Base-by-base conservation (phyloP, 2,797 vertebrate species). In the Chaetophractus vellerosus region DNA sequence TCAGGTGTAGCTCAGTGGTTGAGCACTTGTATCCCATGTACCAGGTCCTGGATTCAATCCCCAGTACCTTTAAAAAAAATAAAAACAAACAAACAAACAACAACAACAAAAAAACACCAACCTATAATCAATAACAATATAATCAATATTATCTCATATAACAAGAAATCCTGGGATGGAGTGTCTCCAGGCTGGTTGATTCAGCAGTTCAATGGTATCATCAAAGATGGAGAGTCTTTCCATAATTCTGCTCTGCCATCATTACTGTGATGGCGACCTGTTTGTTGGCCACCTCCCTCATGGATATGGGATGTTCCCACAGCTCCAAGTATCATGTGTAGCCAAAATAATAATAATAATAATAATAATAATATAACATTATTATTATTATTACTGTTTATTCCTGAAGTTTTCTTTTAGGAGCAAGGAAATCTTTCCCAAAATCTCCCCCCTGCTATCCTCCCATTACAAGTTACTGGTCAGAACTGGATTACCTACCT, bases 51-150 rank as follows among this genome's bases (percentile, higher is more conserved):
- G 45, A 10, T 45, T 6, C 45, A 45, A 45, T 45, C 8, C 45
- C 45, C 9, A 8, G 45, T 45, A 45, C 45, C 7, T 45, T 8
- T 8, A 6, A 45, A 9, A 45, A 45, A 45, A 45, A 45, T 38
- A 38, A 38, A 38, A 38, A 38, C 6, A 38, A 38, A n/a, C n/a
- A n/a, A n/a, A n/a, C n/a, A n/a, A n/a, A n/a, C n/a, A n/a, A n/a
- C n/a, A n/a, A n/a, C n/a, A n/a, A n/a, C n/a, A n/a, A n/a, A n/a
- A 38, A 38, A 38, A 38, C 38, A 38, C 50, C 15, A 69, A 41
- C 55, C 64, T 75, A 64, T 57, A 87, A 80, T 80, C 9, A 96
- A 28, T 75, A 93, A 87, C n/a, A n/a, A n/a, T n/a, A n/a, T n/a
- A n/a, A n/a, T n/a, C n/a, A n/a, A n/a, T 78, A 59, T 48, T 96